Evolutionary conservation across 2,888 invertebrate species (phyloP), one percentile per base, ranked within the genome.

Genomic region (Drosophila subquinaria): DNA sequence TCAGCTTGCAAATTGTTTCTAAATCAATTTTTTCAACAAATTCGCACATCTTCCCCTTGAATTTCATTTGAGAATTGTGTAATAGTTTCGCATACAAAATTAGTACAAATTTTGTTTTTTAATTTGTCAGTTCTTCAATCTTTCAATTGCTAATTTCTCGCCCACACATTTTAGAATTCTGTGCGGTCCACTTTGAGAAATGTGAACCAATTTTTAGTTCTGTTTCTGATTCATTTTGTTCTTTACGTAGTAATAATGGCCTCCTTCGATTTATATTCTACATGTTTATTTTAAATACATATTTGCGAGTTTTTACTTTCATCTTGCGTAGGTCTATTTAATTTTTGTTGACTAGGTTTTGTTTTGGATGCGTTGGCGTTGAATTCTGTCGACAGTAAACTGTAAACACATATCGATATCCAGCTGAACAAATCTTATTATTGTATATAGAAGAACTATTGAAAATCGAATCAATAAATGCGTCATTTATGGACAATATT

Each of bases 51-150:
- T 55, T n/a, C 4, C 4, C 15, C 47, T 27, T 6, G 6, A 35
- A 52, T 23, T 55, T n/a, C 45, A 47, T n/a, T 55, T 45, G 13
- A 36, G 60, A 69, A 64, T 80, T 82, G 67, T 84, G 80, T 76
- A 88, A 88, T 64, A 33, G 20, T 33, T 10, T 35, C 10, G 45
- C 6, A 20, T 50, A 60, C 43, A 9, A 43, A 74, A 60, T 69
- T 73, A 67, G 73, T 67, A 66, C 15, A 56, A 27, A 38, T 38
- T 51, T 56, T 23, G 4, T 23, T 23, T 45, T 56, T 23, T 5
- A 45, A 45, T 56, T 56, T 56, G 56, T 45, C 56, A 45, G 56
- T 56, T 56, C 43, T 35, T 56, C 45, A 35, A 60, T 63, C 56
- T 62, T 20, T 63, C 47, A 50, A 57, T 68, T 68, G 82, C 69